Percentiles rank a stretch among this genome's conserved stretches.
phyloP scores from a whole-genome alignment of 1,140 invertebrate species.

The Solenopsis fugax region DNA sequence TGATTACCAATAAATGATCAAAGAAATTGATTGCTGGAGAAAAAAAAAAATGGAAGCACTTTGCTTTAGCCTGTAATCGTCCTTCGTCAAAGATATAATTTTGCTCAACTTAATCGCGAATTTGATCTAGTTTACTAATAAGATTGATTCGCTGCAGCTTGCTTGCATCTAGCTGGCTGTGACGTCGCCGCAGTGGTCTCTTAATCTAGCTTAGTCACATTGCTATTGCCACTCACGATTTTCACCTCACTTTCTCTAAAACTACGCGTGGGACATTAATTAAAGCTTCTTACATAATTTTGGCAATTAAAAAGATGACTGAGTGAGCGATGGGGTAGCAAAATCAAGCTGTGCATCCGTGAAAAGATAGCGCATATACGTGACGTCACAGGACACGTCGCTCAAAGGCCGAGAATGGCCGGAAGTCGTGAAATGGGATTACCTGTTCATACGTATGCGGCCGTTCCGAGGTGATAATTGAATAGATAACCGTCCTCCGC shows the following conservation, averaged over 20 bases:
- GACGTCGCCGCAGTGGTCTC: not conserved
- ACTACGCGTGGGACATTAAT: conserved; percentile 18
- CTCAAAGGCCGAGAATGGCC: conserved; percentile 85
- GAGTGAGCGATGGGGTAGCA: conserved; percentile 39
- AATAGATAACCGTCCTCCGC: conserved; percentile 82
- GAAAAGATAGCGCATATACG: conserved; percentile 57
- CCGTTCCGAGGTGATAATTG: conserved; percentile 85
- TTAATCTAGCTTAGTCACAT: not conserved
- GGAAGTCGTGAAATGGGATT: conserved; percentile 87
- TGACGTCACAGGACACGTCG: conserved; percentile 86
- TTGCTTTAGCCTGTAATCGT: not conserved
- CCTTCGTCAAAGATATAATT: not conserved
- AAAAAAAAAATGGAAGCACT: not conserved
- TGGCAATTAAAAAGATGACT: conserved; percentile 76
- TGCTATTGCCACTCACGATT: not conserved
- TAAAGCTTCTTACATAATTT: conserved; percentile 80
- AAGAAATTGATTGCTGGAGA: not conserved
- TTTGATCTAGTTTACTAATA: not conserved
- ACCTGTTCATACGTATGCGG: conserved; percentile 80
- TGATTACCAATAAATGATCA: conserved; percentile 32
- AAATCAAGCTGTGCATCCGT: conserved; percentile 77
- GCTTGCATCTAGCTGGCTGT: not conserved
- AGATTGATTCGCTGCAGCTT: not conserved
- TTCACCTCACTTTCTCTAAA: not conserved
- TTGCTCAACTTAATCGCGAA: not conserved